Conservation (phyloP, 2,888 invertebrate genomes). For the Nebria brevicollis region DNA sequence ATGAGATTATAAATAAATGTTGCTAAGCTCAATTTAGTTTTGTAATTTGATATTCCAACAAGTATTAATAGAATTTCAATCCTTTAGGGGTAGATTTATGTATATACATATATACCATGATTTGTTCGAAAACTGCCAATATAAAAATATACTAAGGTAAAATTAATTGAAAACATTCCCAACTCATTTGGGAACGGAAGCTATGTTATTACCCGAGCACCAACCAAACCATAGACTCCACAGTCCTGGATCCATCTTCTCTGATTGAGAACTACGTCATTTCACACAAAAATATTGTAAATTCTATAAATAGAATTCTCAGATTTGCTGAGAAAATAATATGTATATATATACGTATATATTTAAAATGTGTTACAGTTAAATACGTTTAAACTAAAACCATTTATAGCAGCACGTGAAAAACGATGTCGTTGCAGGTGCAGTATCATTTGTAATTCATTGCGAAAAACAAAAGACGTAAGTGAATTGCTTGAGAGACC, state of each 20-base stretch:
- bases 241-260: neutral
- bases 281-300: neutral
- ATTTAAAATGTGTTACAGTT: too few relatives aligned
- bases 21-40: too few relatives aligned
- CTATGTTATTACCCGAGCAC: neutral
- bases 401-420: neutral
- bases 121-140: neutral
- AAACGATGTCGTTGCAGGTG: neutral
- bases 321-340: too few relatives aligned
- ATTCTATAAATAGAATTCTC: too few relatives aligned
- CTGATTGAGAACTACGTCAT: neutral
- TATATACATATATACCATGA: neutral
- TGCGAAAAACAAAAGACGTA: slow-evolving; percentile 9
- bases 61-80: too few relatives aligned
- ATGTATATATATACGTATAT: too few relatives aligned
- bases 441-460: slow-evolving; percentile 31
- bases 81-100: too few relatives aligned
- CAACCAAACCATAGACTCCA: neutral
- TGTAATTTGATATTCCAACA: too few relatives aligned
- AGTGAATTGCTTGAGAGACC: slow-evolving; percentile 10
- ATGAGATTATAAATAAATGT: too few relatives aligned
- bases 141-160: neutral
- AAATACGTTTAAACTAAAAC: too few relatives aligned
- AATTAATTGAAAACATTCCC: neutral
- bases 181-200: neutral